Conservation (phyloP, 2,797 vertebrate species). For the Peromyscus attwateri region DNA sequence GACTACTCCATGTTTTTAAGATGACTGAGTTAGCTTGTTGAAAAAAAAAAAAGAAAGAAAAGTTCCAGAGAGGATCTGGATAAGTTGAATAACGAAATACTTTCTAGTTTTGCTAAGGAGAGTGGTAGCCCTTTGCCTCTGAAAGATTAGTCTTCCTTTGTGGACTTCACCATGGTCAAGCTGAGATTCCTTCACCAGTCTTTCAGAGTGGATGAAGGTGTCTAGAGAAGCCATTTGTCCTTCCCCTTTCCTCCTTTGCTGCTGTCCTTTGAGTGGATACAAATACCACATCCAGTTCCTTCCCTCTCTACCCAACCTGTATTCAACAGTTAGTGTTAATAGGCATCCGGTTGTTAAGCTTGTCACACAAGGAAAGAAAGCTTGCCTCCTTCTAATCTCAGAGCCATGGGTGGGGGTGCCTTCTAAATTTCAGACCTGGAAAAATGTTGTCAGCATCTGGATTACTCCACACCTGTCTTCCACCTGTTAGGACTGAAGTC, state of each 20-base stretch:
- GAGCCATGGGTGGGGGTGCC: background rate
- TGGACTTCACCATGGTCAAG: background rate
- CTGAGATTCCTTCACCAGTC: background rate
- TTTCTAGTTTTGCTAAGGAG: constrained; percentile 35
- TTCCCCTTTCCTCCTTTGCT: background rate
- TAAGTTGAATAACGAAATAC: background rate
- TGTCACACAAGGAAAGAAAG: background rate
- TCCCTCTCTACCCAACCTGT: constrained; percentile 17
- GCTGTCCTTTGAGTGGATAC: background rate
- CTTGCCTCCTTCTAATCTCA: background rate
- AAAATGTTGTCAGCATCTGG: constrained; percentile 29
- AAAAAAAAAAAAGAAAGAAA: background rate
- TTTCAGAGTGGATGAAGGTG: background rate
- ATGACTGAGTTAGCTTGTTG: background rate
- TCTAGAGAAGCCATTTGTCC: background rate
- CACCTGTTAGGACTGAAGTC: background rate
- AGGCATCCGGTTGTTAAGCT: constrained; percentile 29
- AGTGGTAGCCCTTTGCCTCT: background rate
- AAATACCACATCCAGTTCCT: constrained; percentile 26
- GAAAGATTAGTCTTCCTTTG: background rate
- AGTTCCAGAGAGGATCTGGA: background rate
- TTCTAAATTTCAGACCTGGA: constrained; percentile 7
- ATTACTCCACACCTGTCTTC: background rate
- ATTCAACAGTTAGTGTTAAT: constrained; percentile 26
- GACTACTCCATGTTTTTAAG: constrained; percentile 19